Evolutionary conservation across 2,888 invertebrate species (phyloP).

Genomic region (Coleophora deauratella): DNA sequence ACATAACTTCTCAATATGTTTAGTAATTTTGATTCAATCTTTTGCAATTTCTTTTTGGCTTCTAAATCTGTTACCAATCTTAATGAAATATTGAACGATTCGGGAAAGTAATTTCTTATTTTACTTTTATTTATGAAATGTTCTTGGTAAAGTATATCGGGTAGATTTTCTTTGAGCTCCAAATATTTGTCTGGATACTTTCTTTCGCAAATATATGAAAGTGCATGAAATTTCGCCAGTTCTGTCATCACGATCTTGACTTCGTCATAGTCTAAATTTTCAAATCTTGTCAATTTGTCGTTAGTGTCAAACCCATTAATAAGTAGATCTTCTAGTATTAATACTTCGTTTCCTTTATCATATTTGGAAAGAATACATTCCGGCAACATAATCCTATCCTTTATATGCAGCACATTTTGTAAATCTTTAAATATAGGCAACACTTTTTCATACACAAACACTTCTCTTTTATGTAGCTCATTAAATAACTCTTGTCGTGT

Average conservation of each 20-base stretch:
- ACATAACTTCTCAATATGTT: constrained; percentile 38
- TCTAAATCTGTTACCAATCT: constrained; percentile 31
- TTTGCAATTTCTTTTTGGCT: constrained; percentile 33
- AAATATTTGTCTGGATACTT: constrained; percentile 25
- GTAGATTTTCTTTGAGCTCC: constrained; percentile 29
- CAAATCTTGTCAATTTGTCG: constrained; percentile 29
- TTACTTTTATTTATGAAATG: constrained; percentile 48
- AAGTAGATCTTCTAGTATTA: constrained; percentile 50
- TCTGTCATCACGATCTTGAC: constrained; percentile 34
- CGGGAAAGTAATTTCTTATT: constrained; percentile 44
- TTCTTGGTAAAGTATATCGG: constrained; percentile 46
- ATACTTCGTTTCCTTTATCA: constrained; percentile 43
- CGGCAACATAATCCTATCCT: constrained; percentile 34
- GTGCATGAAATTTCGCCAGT: constrained; percentile 53
- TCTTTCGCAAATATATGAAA: constrained; percentile 42
- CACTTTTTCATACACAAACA: constrained; percentile 39
- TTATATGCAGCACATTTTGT: constrained; percentile 29
- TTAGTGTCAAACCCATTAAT: constrained; percentile 38
- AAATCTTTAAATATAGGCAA: constrained; percentile 35
- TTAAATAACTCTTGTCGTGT: constrained; percentile 48
- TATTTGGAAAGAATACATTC: constrained; percentile 37
- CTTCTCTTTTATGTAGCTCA: constrained; percentile 53
- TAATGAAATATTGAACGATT: constrained; percentile 49
- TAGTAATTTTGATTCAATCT: constrained; percentile 32
- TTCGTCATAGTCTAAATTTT: constrained; percentile 35